Evolutionary conservation across 2,113 vertebrate species (phyloP).

Genomic region (Craseonycteris thonglongyai): DNA sequence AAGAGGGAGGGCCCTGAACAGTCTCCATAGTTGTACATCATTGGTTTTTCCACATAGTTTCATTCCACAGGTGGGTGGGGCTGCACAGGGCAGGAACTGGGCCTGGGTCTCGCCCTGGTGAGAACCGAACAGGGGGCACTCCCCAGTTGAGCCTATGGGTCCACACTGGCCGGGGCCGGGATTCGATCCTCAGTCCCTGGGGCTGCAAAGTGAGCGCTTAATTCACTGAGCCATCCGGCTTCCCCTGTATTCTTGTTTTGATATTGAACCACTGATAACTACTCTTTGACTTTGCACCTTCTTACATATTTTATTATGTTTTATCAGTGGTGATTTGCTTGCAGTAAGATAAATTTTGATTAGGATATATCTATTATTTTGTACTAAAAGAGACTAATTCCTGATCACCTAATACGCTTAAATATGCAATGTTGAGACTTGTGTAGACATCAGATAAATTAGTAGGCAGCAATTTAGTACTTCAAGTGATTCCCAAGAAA

Average conservation of each 20-base stretch:
- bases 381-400: background rate
- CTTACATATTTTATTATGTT: background rate
- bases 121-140: too few species aligned
- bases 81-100: too few species aligned
- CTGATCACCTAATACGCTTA: background rate
- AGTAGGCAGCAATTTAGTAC: background rate
- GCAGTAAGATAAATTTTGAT: background rate
- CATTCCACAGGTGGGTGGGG: too few species aligned
- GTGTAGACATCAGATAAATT: background rate
- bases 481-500: background rate
- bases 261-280: background rate
- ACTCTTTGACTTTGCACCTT: background rate
- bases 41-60: too few species aligned
- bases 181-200: too few species aligned
- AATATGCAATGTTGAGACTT: background rate
- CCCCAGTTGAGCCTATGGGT: too few species aligned
- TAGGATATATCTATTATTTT: background rate
- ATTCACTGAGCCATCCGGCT: too few species aligned
- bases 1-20: too few species aligned
- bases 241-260: background rate
- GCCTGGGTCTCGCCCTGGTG: too few species aligned
- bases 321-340: background rate
- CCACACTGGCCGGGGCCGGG: too few species aligned
- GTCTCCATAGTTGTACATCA: too few species aligned
- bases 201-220: too few species aligned